Conservation (phyloP, 2,797 vertebrate genomes). For the Dermochelys coriacea region DNA sequence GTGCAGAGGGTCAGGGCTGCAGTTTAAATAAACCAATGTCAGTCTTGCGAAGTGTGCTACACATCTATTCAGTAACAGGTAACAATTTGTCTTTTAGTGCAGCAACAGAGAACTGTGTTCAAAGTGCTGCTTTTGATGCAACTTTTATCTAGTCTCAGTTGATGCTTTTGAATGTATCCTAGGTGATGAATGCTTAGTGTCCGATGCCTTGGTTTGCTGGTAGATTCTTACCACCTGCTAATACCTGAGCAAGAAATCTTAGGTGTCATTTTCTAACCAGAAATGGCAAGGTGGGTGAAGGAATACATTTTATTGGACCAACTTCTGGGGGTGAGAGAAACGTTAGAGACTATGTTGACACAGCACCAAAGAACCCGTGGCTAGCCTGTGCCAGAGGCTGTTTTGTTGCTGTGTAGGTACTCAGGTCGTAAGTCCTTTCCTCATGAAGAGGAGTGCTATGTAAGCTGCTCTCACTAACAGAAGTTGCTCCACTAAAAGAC, state of each 20-base stretch:
- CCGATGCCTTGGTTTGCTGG: constrained; percentile 59
- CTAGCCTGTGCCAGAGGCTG: neutral
- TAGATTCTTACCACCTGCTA: constrained; percentile 52
- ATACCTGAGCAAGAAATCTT: constrained; percentile 53
- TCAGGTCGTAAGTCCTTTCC: too few relatives aligned
- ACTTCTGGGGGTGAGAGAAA: neutral
- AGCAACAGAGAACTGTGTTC: constrained; percentile 22
- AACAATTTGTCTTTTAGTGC: constrained; percentile 51
- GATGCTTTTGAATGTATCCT: constrained; percentile 64
- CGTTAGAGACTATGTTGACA: too few relatives aligned
- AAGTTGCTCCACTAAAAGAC: neutral
- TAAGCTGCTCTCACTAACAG: neutral
- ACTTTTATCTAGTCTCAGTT: constrained; percentile 61
- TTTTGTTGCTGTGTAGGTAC: too few relatives aligned
- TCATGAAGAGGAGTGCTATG: too few relatives aligned
- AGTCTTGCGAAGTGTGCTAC: constrained; percentile 13
- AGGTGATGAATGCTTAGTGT: constrained; percentile 56
- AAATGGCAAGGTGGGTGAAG: neutral
- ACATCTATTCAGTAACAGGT: constrained; percentile 37
- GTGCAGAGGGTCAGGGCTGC: neutral
- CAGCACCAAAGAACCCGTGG: too few relatives aligned
- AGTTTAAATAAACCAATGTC: constrained; percentile 16
- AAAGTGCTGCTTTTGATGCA: constrained; percentile 58
- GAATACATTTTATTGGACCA: neutral
- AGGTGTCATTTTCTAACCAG: constrained; percentile 45